Evolutionary conservation across 2,888 invertebrate genomes (phyloP).

Genomic region (Ectemnius continuus): DNA sequence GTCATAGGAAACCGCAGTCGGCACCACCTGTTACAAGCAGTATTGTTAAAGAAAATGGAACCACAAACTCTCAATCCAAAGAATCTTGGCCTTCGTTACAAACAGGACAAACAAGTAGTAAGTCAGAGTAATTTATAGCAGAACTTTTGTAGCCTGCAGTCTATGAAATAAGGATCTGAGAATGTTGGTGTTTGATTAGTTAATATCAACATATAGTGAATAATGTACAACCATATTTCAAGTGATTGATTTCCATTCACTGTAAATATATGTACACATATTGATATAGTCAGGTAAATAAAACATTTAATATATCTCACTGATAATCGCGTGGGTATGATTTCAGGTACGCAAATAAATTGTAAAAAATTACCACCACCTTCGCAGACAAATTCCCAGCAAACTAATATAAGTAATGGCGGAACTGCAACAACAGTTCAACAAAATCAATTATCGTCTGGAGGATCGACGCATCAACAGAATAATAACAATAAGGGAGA

Average conservation of each 20-base stretch:
- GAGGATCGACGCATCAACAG: slow-evolving; percentile 58
- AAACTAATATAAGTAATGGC: slow-evolving; percentile 58
- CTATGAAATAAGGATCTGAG: too few relatives aligned
- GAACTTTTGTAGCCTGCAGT: slow-evolving; percentile 1
- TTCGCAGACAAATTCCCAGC: slow-evolving; percentile 64
- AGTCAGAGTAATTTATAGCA: slow-evolving; percentile 28
- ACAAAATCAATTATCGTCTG: slow-evolving; percentile 59
- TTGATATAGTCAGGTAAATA: not conserved
- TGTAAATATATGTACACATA: not conserved
- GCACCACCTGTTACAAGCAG: slow-evolving; percentile 78
- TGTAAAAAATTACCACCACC: slow-evolving; percentile 72
- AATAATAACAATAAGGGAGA: slow-evolving; percentile 78
- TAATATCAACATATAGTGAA: not conserved
- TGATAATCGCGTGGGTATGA: slow-evolving; percentile 12
- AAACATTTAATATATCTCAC: not conserved
- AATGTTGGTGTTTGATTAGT: not conserved
- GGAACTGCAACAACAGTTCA: slow-evolving; percentile 63
- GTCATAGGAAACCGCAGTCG: slow-evolving; percentile 77
- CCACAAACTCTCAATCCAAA: slow-evolving; percentile 79
- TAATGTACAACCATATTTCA: not conserved
- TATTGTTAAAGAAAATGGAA: slow-evolving; percentile 73
- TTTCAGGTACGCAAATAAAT: slow-evolving; percentile 70
- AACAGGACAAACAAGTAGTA: slow-evolving; percentile 75
- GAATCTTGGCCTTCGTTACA: slow-evolving; percentile 86
- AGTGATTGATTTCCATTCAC: not conserved